phyloP scores from a whole-genome alignment of 1,140 invertebrate species.

The Drosophila micromelanica region DNA sequence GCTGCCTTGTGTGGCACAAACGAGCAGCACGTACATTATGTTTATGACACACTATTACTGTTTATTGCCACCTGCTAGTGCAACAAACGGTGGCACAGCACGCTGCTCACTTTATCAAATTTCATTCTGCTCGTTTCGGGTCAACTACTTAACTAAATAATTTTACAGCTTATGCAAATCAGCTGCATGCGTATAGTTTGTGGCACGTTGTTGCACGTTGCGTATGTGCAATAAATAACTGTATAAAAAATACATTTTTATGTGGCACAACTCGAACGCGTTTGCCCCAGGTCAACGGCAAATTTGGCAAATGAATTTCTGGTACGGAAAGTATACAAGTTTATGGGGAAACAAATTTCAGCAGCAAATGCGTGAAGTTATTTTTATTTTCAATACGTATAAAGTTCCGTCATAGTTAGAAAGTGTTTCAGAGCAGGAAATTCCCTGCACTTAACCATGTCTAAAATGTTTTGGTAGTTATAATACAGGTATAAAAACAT shows the following conservation, averaged over 20 bases:
- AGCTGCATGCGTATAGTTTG: neutral
- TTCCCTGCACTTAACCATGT: too few relatives aligned
- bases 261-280: neutral
- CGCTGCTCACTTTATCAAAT: constrained; percentile 1
- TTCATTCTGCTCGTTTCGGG: constrained; percentile 2
- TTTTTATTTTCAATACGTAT: too few relatives aligned
- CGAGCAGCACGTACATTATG: constrained; percentile 16
- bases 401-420: too few relatives aligned
- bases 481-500: too few relatives aligned
- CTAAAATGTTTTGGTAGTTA: too few relatives aligned
- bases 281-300: constrained; percentile 2
- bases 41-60: constrained; percentile 21
- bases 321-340: too few relatives aligned
- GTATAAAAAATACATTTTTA: constrained; percentile 13
- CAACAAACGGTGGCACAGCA: neutral
- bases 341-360: too few relatives aligned
- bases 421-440: too few relatives aligned
- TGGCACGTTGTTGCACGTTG: constrained; percentile 18
- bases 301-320: neutral
- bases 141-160: constrained; percentile 5
- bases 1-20: too few relatives aligned
- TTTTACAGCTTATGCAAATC: constrained; percentile 5
- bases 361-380: too few relatives aligned
- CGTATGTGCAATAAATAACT: constrained; percentile 49
- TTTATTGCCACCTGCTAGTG: constrained; percentile 4